A percentile compares a stretch with the other conserved stretches of the same genome.
Conservation (phyloP, 1,140 invertebrate species). For the Drosophila equinoxialis region DNA sequence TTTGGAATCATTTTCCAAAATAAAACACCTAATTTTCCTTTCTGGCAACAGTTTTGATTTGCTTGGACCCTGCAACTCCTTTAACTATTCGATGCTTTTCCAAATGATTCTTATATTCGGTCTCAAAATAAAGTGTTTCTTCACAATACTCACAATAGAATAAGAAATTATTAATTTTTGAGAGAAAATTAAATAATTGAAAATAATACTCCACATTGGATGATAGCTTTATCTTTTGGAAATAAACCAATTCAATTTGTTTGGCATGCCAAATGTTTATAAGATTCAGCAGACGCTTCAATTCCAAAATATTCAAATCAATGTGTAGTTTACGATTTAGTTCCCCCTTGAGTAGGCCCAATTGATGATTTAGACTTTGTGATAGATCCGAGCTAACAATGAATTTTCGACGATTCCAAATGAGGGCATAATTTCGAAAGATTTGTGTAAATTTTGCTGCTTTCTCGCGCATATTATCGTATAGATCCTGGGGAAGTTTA, state of each 20-base stretch:
- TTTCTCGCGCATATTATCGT: slow-evolving; percentile 31
- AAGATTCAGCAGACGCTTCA: slow-evolving; percentile 67
- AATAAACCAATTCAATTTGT: slow-evolving; percentile 35
- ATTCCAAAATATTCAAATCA: slow-evolving; percentile 34
- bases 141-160: slow-evolving; percentile 58
- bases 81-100: background rate
- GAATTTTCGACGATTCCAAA: slow-evolving; percentile 27
- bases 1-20: background rate
- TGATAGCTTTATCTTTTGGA: slow-evolving; percentile 31
- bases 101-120: slow-evolving; percentile 48
- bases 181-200: slow-evolving; percentile 55
- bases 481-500: slow-evolving; percentile 24
- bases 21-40: background rate
- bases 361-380: background rate
- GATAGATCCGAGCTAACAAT: background rate
- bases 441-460: slow-evolving; percentile 41
- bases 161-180: slow-evolving; percentile 31
- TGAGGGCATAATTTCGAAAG: background rate
- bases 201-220: slow-evolving; percentile 29
- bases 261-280: slow-evolving; percentile 52
- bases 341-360: slow-evolving; percentile 14
- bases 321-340: slow-evolving; percentile 35
- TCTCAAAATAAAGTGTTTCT: slow-evolving; percentile 18
- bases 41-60: background rate
- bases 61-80: background rate